Evolutionary conservation across 2,797 vertebrate genomes (phyloP).

Genomic region (Spea hammondii): DNA sequence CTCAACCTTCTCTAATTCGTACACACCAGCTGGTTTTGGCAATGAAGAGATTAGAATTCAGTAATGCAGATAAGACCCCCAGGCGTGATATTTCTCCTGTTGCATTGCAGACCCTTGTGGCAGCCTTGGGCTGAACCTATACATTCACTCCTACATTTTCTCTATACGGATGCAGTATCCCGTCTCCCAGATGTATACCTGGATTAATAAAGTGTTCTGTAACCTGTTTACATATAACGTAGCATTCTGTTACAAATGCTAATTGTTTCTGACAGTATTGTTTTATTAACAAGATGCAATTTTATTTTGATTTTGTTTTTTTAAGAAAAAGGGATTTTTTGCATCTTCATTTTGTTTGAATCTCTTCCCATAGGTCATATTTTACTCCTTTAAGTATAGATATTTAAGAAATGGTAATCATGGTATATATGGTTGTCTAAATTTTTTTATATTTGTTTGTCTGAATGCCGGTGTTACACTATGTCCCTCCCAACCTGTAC

Average conservation of each 20-base stretch:
- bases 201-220: slow-evolving; percentile 60
- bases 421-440: slow-evolving; percentile 41
- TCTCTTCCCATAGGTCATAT: slow-evolving; percentile 26
- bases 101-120: not conserved
- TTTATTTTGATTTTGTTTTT: slow-evolving; percentile 13
- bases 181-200: slow-evolving; percentile 52
- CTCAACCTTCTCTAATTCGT: no score
- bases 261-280: slow-evolving; percentile 67
- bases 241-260: slow-evolving; percentile 63
- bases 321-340: slow-evolving; percentile 32
- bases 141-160: not conserved
- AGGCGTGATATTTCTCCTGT: no score
- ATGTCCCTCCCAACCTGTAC: slow-evolving; percentile 2
- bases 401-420: slow-evolving; percentile 46
- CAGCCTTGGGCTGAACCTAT: slow-evolving; percentile 12
- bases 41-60: no score
- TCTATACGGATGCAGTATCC: not conserved
- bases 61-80: no score
- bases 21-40: no score
- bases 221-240: slow-evolving; percentile 71
- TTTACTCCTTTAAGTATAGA: slow-evolving; percentile 17
- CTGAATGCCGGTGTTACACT: slow-evolving; percentile 20
- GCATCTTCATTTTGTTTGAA: slow-evolving; percentile 13
- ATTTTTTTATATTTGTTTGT: slow-evolving; percentile 33
- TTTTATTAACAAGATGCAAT: slow-evolving; percentile 32